Percentiles rank a stretch among this genome's conserved stretches.
These are phyloP conservation scores for Poeciliopsis prolifica DNA, from an alignment of 2,113 vertebrate species.

Conservation along the genomic window DNA sequence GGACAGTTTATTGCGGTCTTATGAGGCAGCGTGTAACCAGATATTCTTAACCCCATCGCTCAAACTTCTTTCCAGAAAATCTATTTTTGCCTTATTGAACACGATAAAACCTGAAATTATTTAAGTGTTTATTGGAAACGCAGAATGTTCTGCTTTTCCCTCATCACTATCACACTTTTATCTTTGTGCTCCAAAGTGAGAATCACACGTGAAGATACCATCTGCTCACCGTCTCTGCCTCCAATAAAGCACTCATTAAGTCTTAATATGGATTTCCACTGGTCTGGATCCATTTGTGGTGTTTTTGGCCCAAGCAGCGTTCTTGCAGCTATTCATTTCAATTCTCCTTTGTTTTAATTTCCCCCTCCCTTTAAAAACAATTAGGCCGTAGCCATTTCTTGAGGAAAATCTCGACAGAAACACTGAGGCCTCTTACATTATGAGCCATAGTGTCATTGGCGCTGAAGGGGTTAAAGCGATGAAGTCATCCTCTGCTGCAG, in stretches of 20 bases:
- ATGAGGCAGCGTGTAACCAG: neutral
- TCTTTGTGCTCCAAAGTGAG: conserved; percentile 8
- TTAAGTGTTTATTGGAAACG: neutral
- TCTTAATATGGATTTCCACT: neutral
- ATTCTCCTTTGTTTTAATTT: too few relatives aligned
- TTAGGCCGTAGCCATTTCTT: too few relatives aligned
- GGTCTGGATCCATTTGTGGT: neutral
- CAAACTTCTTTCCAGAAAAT: neutral
- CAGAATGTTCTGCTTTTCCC: neutral
- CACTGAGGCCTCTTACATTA: neutral
- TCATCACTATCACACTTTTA: neutral
- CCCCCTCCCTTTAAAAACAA: neutral
- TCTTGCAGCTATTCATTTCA: neutral
- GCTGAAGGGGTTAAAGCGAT: neutral
- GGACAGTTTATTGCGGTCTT: neutral
- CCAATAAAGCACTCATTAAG: neutral
- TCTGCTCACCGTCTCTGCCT: conserved; percentile 3
- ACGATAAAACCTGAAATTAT: neutral
- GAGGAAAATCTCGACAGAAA: too few relatives aligned
- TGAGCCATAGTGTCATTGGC: neutral
- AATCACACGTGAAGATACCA: conserved; percentile 11
- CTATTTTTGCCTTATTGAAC: neutral
- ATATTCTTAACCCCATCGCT: neutral
- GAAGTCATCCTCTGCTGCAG: neutral
- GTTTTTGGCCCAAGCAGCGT: neutral